These are phyloP conservation scores for Meganola albula DNA, from an alignment of 2,888 invertebrate genomes.

Conservation along the genomic window DNA sequence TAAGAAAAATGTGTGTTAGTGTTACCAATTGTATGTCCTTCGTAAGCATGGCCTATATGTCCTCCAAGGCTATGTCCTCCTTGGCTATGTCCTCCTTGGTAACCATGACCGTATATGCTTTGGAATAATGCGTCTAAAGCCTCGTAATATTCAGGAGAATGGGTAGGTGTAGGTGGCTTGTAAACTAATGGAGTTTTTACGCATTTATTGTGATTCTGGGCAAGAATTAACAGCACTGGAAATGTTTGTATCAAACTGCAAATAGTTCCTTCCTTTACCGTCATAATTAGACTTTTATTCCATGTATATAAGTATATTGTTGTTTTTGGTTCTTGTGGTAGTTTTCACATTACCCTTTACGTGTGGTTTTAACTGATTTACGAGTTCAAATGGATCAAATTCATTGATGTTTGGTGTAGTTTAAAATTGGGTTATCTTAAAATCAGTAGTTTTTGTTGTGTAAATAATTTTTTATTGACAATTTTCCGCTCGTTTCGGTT, in stretches of 20 bases:
- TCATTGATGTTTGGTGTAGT: too few species aligned
- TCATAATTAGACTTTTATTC: too few species aligned
- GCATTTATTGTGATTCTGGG: slow-evolving; percentile 58
- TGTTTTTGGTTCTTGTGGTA: too few species aligned
- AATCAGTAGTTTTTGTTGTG: too few species aligned
- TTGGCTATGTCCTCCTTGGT: slow-evolving; percentile 13
- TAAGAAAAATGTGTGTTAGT: slow-evolving; percentile 13
- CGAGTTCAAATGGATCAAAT: too few species aligned
- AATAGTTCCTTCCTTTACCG: slow-evolving; percentile 49
- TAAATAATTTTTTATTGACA: too few species aligned
- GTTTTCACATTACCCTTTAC: too few species aligned
- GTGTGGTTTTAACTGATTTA: too few species aligned
- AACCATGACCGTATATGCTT: slow-evolving; percentile 33
- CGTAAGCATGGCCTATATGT: slow-evolving; percentile 1
- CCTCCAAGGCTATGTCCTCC: slow-evolving; percentile 12
- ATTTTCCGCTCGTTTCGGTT: too few species aligned
- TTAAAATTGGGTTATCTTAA: too few species aligned
- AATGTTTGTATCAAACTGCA: slow-evolving; percentile 61
- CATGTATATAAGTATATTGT: too few species aligned
- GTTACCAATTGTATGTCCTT: slow-evolving; percentile 1
- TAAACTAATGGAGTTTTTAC: slow-evolving; percentile 58
- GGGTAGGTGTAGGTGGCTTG: slow-evolving; percentile 59
- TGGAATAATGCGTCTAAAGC: slow-evolving; percentile 60
- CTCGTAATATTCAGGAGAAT: slow-evolving; percentile 62
- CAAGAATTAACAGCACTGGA: slow-evolving; percentile 59